Conservation (phyloP, 1,140 invertebrate species). For the Yoshiicerus persimilis region DNA sequence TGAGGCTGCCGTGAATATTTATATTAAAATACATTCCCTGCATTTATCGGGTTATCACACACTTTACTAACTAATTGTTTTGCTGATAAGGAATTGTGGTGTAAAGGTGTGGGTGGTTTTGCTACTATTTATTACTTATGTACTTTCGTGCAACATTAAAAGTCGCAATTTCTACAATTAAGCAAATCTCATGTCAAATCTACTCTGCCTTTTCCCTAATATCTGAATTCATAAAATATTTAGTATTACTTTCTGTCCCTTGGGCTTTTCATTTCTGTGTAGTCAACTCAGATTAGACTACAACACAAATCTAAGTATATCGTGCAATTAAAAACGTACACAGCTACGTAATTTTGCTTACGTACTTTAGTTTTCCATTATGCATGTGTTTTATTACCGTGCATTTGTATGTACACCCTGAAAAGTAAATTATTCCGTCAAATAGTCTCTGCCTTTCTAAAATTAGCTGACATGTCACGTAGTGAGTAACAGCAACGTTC, state of each 20-base stretch:
- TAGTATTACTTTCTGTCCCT: background rate
- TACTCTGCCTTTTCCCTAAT: background rate
- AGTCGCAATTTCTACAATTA: background rate
- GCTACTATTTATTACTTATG: background rate
- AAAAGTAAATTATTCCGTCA: background rate
- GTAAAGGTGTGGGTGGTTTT: background rate
- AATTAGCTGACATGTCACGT: background rate
- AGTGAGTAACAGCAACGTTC: background rate
- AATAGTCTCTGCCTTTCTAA: background rate
- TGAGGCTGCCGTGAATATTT: background rate
- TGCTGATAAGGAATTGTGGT: background rate
- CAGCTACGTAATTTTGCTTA: background rate
- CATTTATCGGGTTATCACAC: background rate
- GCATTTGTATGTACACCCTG: background rate
- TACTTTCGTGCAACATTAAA: background rate
- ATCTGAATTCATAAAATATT: background rate
- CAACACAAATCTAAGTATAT: background rate
- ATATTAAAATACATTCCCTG: background rate
- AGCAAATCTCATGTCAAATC: background rate
- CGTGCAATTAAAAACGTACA: background rate
- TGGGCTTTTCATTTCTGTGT: background rate
- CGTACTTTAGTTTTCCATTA: background rate
- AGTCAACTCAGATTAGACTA: background rate
- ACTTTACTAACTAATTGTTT: background rate
- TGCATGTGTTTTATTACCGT: background rate